A percentile compares a stretch with the other conserved stretches of the same genome.
These are phyloP conservation scores for Coregonus suidteri DNA, from an alignment of 2,797 vertebrate species.

Conservation along the genomic window DNA sequence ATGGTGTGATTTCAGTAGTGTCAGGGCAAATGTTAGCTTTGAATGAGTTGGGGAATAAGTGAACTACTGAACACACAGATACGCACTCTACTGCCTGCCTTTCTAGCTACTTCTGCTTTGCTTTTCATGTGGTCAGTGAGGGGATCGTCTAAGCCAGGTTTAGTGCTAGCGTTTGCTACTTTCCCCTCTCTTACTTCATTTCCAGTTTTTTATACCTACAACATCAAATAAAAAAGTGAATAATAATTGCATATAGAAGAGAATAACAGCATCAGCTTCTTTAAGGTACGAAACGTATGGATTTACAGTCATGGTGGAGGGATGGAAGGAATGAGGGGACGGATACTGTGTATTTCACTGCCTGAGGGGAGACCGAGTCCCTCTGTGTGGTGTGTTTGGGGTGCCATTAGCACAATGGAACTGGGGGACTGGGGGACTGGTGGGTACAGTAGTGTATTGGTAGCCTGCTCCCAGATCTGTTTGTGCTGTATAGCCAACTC, in stretches of 20 bases:
- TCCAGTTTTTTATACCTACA: slow-evolving; percentile 6
- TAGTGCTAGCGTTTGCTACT: neutral
- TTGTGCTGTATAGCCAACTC: slow-evolving; percentile 19
- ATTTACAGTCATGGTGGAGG: slow-evolving; percentile 42
- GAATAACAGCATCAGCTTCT: slow-evolving; percentile 38
- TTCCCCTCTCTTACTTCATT: neutral
- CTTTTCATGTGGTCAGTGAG: neutral
- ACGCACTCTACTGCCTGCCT: slow-evolving; percentile 69
- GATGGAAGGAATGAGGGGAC: neutral
- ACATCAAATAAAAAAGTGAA: slow-evolving; percentile 37
- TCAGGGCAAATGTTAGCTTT: slow-evolving; percentile 73
- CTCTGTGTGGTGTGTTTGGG: slow-evolving; percentile 47
- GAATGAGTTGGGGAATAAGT: slow-evolving; percentile 63
- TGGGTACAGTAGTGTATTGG: neutral
- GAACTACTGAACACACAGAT: slow-evolving; percentile 64
- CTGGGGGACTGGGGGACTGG: slow-evolving; percentile 32
- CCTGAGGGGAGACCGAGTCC: slow-evolving; percentile 34
- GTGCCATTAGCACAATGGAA: slow-evolving; percentile 37
- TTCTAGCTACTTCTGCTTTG: neutral
- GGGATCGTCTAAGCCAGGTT: neutral
- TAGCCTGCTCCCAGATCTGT: slow-evolving; percentile 20
- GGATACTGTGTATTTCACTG: slow-evolving; percentile 33
- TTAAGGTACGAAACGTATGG: slow-evolving; percentile 44
- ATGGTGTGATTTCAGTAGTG: slow-evolving; percentile 30
- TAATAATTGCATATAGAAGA: slow-evolving; percentile 37